These are phyloP conservation scores for Caranx ignobilis DNA, from an alignment of 2,113 vertebrate genomes.

Conservation along the genomic window DNA sequence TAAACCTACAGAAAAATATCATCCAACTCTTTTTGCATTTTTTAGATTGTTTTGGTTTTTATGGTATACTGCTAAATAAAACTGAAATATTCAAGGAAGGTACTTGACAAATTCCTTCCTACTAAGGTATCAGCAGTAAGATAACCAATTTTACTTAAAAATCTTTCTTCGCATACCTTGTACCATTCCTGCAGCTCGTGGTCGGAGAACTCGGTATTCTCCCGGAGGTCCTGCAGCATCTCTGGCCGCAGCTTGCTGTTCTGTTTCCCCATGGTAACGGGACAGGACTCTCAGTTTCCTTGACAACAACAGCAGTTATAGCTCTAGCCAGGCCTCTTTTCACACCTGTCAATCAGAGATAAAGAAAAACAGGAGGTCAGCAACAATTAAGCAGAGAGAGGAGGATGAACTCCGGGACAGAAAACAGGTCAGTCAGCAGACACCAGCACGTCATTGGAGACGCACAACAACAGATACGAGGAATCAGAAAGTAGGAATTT, in stretches of 20 bases:
- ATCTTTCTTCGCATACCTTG: slow-evolving; percentile 78
- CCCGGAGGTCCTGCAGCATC: slow-evolving; percentile 97
- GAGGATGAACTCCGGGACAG: background rate
- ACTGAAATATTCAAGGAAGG: background rate
- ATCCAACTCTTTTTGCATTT: background rate
- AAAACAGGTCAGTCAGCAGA: slow-evolving; percentile 15
- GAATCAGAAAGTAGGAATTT: background rate
- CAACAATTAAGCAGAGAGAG: slow-evolving; percentile 22
- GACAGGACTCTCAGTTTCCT: slow-evolving; percentile 67
- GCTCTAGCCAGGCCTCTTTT: slow-evolving; percentile 68
- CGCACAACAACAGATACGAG: background rate
- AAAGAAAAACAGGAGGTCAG: slow-evolving; percentile 42
- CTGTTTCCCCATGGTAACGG: slow-evolving; percentile 94
- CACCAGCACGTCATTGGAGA: background rate
- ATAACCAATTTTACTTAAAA: too few relatives aligned
- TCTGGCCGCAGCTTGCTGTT: slow-evolving; percentile 99
- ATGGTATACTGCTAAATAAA: background rate
- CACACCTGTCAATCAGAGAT: slow-evolving; percentile 77
- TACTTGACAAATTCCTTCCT: background rate
- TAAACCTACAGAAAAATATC: background rate
- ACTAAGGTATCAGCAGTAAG: too few relatives aligned
- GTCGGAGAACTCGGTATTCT: slow-evolving; percentile 98
- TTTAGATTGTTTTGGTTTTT: too few relatives aligned
- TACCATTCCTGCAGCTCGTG: slow-evolving; percentile 99
- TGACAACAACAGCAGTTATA: slow-evolving; percentile 53